phyloP scores from a whole-genome alignment of 2,888 invertebrate genomes.

The Chrysomela aeneicollis region DNA sequence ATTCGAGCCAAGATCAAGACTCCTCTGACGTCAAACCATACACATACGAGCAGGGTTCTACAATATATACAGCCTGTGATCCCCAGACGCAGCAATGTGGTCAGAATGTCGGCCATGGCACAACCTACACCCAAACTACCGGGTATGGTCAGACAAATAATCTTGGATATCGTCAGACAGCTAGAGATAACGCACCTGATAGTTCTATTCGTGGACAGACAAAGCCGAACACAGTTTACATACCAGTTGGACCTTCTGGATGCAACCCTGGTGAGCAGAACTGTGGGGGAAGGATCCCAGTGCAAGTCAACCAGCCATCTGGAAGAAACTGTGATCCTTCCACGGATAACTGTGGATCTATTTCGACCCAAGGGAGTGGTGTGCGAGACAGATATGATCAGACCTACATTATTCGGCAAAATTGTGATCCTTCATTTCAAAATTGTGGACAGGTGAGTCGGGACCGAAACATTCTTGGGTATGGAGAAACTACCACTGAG shows the following conservation, averaged over 20 bases:
- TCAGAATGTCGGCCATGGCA: no score
- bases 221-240: neutral
- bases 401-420: neutral
- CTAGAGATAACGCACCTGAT: no score
- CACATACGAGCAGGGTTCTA: neutral
- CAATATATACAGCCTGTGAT: neutral
- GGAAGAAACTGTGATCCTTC: slow-evolving; percentile 28
- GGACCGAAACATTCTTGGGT: neutral
- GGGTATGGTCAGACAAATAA: no score
- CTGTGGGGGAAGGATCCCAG: neutral
- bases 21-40: neutral
- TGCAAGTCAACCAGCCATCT: neutral
- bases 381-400: neutral
- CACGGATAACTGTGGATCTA: slow-evolving; percentile 1
- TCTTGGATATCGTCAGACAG: no score
- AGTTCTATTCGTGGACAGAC: neutral
- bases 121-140: no score
- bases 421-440: slow-evolving; percentile 18
- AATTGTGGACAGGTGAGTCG: slow-evolving; percentile 9
- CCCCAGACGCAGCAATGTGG: neutral
- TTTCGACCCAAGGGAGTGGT: neutral
- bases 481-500: slow-evolving; percentile 20
- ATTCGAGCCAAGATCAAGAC: neutral
- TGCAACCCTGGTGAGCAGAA: slow-evolving; percentile 6
- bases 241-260: neutral